Conservation (phyloP, 2,113 vertebrate genomes). For the Chaetura pelagica region DNA sequence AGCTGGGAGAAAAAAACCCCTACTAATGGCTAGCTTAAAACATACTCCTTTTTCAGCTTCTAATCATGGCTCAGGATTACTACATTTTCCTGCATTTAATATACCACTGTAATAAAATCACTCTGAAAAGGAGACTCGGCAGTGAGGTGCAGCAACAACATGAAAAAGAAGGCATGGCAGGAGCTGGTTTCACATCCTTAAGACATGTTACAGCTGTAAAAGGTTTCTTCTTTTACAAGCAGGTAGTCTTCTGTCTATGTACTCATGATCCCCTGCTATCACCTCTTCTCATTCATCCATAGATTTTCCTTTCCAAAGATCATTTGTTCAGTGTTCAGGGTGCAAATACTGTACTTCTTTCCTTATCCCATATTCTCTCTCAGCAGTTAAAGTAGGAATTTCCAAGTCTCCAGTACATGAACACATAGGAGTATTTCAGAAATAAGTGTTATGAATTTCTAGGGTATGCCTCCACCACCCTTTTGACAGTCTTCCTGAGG, state of each 20-base stretch:
- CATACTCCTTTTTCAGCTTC: background rate
- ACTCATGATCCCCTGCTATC: background rate
- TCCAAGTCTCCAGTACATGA: background rate
- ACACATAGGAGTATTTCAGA: background rate
- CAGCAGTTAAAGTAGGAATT: background rate
- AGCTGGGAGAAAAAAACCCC: background rate
- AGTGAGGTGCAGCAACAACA: background rate
- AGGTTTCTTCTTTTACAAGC: background rate
- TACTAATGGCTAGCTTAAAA: constrained; percentile 8
- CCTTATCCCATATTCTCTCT: background rate
- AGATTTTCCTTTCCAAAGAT: background rate
- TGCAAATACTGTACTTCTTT: background rate
- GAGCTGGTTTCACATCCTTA: background rate
- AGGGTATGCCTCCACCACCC: background rate
- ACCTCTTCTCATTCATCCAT: background rate
- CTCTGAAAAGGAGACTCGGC: background rate
- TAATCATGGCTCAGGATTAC: background rate
- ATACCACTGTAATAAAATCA: constrained; percentile 2
- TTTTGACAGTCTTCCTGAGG: background rate
- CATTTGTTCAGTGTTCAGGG: rapidly evolving
- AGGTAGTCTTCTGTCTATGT: background rate
- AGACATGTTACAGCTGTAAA: background rate
- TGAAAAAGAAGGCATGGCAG: background rate
- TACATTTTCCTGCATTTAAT: background rate
- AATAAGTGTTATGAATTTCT: background rate